Percentiles rank a stretch among this genome's conserved stretches.
Conservation (phyloP, 2,797 vertebrate species). For the Tolypeutes matacus region DNA sequence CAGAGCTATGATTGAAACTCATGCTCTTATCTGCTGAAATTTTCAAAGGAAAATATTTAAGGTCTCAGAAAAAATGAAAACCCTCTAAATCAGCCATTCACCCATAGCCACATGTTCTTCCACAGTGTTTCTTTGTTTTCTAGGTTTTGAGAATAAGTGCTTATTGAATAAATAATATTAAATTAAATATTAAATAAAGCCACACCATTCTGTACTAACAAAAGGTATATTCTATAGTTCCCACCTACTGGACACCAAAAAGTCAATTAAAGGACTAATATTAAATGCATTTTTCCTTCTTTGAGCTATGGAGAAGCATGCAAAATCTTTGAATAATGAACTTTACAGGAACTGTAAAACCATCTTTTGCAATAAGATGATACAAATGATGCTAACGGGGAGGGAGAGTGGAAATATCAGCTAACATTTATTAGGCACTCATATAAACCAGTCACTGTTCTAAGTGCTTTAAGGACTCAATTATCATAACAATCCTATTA, state of each 20-base stretch:
- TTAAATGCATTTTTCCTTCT: not conserved
- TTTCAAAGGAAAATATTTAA: constrained; percentile 29
- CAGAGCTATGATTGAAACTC: not conserved
- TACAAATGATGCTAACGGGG: not conserved
- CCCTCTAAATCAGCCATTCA: constrained; percentile 19
- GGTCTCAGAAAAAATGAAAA: constrained; percentile 61
- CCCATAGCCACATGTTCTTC: constrained; percentile 15
- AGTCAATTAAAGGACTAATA: constrained; percentile 17
- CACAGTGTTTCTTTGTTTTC: constrained; percentile 31
- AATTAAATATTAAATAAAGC: not conserved
- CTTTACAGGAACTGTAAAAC: not conserved
- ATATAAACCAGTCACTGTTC: not conserved
- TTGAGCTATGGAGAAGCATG: not conserved
- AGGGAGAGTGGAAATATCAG: not conserved
- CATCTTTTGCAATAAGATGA: not conserved
- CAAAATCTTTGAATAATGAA: constrained; percentile 14
- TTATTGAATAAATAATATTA: constrained; percentile 17
- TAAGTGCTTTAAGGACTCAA: constrained; percentile 5
- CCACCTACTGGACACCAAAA: not conserved
- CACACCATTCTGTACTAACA: constrained; percentile 25
- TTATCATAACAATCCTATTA: not conserved
- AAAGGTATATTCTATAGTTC: constrained; percentile 7
- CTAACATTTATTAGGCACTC: not conserved
- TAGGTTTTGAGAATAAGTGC: constrained; percentile 20
- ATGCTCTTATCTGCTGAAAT: constrained; percentile 24